A percentile compares a stretch with the other conserved stretches of the same genome.
These are phyloP conservation scores for Pseudomugil tenellus DNA, from an alignment of 2,797 vertebrate genomes.

Conservation along the genomic window DNA sequence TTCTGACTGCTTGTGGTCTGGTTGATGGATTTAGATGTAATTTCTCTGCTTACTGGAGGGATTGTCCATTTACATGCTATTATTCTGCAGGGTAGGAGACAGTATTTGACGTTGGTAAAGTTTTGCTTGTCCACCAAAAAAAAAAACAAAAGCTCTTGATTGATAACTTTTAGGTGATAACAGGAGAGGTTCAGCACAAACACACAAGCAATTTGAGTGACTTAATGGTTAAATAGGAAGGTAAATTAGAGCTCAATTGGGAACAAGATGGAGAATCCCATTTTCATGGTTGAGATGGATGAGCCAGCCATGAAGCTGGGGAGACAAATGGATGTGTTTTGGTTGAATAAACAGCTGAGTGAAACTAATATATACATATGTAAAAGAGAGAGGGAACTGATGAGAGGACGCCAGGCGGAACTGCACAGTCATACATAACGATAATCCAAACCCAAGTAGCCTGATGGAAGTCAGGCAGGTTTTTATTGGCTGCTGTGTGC, in stretches of 20 bases:
- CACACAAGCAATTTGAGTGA: background rate
- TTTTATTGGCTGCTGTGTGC: conserved; percentile 78
- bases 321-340: conserved; percentile 39
- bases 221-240: background rate
- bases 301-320: conserved; percentile 11
- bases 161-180: conserved; percentile 44
- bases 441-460: conserved; percentile 70
- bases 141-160: background rate
- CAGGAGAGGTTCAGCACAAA: background rate
- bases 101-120: conserved; percentile 24
- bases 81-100: conserved; percentile 38
- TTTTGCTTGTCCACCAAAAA: conserved; percentile 13
- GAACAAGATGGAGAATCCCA: conserved; percentile 13
- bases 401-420: conserved; percentile 60
- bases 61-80: conserved; percentile 30
- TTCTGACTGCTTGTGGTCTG: conserved; percentile 61
- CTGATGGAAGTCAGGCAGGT: conserved; percentile 82
- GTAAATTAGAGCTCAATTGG: background rate
- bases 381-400: conserved; percentile 41
- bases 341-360: conserved; percentile 35
- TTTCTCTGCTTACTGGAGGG: conserved; percentile 59
- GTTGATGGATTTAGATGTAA: conserved; percentile 65
- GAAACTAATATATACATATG: conserved; percentile 43
- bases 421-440: conserved; percentile 55
- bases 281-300: conserved; percentile 44